Percentiles rank a stretch among this genome's conserved stretches.
Evolutionary conservation across 2,888 invertebrate genomes (phyloP).

Genomic region (Ormyrus pomaceus): DNA sequence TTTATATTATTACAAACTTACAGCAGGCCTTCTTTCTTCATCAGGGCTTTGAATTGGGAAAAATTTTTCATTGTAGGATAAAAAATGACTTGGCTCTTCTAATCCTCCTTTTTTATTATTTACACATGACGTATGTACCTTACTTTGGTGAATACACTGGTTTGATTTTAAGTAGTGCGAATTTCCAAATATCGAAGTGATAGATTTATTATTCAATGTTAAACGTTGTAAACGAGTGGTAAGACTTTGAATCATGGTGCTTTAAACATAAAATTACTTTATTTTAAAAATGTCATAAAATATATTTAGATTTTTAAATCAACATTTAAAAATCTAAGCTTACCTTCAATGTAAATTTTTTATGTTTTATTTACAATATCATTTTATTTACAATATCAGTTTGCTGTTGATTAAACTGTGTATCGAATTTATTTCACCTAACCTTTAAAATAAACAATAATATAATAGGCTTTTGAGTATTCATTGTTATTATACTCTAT

Average conservation of each 20-base stretch:
- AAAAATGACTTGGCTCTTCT: slow-evolving; percentile 74
- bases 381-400: too few species aligned
- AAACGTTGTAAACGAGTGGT: slow-evolving; percentile 24
- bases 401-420: too few species aligned
- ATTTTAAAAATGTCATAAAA: not conserved
- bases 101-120: not conserved
- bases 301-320: not conserved
- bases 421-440: too few species aligned
- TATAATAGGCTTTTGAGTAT: too few species aligned
- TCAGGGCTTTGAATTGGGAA: slow-evolving; percentile 86
- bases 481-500: too few species aligned
- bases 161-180: slow-evolving; percentile 27
- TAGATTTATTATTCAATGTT: slow-evolving; percentile 19
- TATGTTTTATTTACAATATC: too few species aligned
- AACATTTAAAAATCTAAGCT: too few species aligned
- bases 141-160: slow-evolving; percentile 27
- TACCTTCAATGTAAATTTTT: too few species aligned
- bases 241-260: slow-evolving; percentile 42
- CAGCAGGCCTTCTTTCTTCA: slow-evolving; percentile 89
- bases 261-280: slow-evolving; percentile 16
- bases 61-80: slow-evolving; percentile 84
- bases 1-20: slow-evolving; percentile 76
- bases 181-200: slow-evolving; percentile 4
- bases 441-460: too few species aligned
- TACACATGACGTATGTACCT: slow-evolving; percentile 59